Evolutionary conservation across 2,797 vertebrate species (phyloP), one percentile per base, ranked within the genome.

Genomic region (Danio aesculapii): DNA sequence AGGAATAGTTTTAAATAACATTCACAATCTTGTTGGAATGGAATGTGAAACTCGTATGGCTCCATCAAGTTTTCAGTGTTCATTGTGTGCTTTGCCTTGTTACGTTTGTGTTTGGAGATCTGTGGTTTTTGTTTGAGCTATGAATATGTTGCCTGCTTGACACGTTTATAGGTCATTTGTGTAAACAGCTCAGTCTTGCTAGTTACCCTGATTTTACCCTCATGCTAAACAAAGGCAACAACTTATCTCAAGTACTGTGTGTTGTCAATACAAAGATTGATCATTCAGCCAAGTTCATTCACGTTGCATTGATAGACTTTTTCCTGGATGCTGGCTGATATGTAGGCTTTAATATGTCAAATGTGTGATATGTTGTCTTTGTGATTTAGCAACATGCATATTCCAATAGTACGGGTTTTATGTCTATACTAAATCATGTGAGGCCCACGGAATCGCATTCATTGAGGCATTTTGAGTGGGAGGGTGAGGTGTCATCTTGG

Each of bases 401-500:
- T 30, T 53, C 8, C 6, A n/a, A 30, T 69, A 16, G 30, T 12
- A 78, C 61, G 57, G 46, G n/a, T 53, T 78, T 59, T n/a, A 39
- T 16, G 1, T n/a, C 3, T n/a, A 52, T 21, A 43, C 9, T 50
- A 72, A 72, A 72, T 57, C 59, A 46, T 6, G 7, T 8, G 39
- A 71, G 77, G n/a, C 77, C 47, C n/a, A 63, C 58, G n/a, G 41
- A 30, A 52, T 79, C 41, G 2, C 14, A 46, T 72, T 79, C 50
- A 10, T 63, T 63, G 41, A 62, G 46, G 50, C 43, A n/a, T 59
- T 58, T 49, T 44, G 52, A 39, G 21, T 74, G 21, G 16, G 52
- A 58, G 70, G 70, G 61, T 16, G 11, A 4, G 8, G 41, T 81
- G 79, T 81, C 68, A 72, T 61, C 57, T 5, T 66, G 43, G 62